Conservation (phyloP, 2,113 vertebrate species). For the Corythaixoides concolor region DNA sequence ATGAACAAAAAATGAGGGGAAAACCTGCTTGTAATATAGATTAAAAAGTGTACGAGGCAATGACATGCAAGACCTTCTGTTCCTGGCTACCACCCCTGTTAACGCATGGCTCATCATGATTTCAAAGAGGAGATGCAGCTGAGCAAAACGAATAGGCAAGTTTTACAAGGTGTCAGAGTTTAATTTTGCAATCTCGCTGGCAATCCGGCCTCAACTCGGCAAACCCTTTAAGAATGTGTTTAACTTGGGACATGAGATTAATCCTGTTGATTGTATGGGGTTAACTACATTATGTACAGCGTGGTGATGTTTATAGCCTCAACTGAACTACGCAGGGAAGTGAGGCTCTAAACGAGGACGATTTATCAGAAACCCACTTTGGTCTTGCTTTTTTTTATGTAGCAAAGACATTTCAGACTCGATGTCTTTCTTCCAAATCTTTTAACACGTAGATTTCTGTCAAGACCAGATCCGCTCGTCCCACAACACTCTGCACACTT, state of each 20-base stretch:
- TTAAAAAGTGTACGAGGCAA: not conserved
- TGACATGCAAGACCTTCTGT: not conserved
- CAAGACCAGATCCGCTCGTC: accelerated
- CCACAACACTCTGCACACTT: not conserved
- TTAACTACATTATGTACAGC: not conserved
- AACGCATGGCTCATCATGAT: accelerated
- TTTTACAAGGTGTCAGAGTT: not conserved
- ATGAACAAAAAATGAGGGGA: not conserved
- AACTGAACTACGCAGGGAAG: accelerated
- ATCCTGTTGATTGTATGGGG: not conserved
- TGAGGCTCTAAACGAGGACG: not conserved
- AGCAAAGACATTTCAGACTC: not conserved
- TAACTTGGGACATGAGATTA: not conserved
- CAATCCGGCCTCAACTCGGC: accelerated
- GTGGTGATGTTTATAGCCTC: not conserved
- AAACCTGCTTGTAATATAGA: not conserved
- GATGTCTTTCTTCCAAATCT: not conserved
- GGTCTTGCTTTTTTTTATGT: accelerated
- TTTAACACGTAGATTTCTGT: not conserved
- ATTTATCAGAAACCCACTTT: not conserved
- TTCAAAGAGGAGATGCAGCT: not conserved
- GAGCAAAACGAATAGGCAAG: not conserved
- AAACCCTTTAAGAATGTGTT: not conserved
- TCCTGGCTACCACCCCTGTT: not conserved
- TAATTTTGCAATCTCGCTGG: not conserved